Evolutionary conservation across 2,113 vertebrate genomes (phyloP), one percentile per base, ranked within the genome.

Genomic region (Pelodiscus sinensis): DNA sequence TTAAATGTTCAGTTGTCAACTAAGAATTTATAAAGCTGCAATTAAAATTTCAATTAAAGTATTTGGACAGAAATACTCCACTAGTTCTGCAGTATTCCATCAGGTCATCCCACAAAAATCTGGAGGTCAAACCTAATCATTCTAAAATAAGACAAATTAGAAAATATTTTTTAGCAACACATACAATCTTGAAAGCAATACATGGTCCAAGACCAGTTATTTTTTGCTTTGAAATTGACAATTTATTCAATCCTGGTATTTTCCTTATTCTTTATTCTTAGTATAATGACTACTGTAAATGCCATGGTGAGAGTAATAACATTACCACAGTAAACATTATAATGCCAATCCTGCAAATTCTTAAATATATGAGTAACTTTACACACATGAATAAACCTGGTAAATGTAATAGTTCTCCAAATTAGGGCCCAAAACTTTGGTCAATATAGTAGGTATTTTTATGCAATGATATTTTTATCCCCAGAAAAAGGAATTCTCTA

Each of bases 401-500:
- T 78, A 85, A 51, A 81, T 56, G 7, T 58, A 22, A 3, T 27
- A 83, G 62, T 83, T 92, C 82, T 94, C 80, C 92, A 58, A 29
- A 68, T n/a, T n/a, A 68, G 62, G 27, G 60, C 0, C 29, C n/a
- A 93, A 85, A 13, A 89, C 75, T 88, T 94, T 50, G 75, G 24
- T 91, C 87, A 92, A 71, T 14, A 71, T 2, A 81, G 79, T 1
- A 85, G 51, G n/a, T 81, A 24, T 71, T 91, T 27, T 79, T 4
- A 85, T 83, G 79, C 77, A 84, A 92, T 90, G 55, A 84, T 83
- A 92, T 35, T 65, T 50, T 91, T 50, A 92, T 73, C 55, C 52
- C 24, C 73, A 52, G 15, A 54, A 91, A 90, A 24, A 80, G 78
- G 90, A 94, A 84, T 88, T 93, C 96, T 94, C 92, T 90, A 88